phyloP scores from a whole-genome alignment of 2,797 vertebrate species.

The Phylloscopus collybita region DNA sequence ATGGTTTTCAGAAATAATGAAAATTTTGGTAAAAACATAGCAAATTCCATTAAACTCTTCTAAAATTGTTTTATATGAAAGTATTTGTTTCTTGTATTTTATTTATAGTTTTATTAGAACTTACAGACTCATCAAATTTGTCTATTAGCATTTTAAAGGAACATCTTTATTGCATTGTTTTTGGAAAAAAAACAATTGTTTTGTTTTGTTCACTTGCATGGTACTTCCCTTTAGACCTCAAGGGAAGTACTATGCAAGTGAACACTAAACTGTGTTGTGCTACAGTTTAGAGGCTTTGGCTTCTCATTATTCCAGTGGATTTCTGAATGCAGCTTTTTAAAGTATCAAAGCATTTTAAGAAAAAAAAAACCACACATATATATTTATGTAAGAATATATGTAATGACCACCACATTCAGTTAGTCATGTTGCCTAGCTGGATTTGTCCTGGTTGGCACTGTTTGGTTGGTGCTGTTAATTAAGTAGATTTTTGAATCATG shows the following conservation, averaged over 20 bases:
- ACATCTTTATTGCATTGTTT: background rate
- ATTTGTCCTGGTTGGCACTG: background rate
- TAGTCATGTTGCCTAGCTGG: background rate
- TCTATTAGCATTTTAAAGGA: background rate
- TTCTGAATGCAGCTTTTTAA: background rate
- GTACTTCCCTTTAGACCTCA: background rate
- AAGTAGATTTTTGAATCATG: background rate
- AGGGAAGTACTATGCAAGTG: background rate
- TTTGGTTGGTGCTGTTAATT: background rate
- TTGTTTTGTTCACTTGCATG: background rate
- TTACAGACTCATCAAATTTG: background rate
- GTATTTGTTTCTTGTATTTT: background rate
- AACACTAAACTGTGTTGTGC: background rate
- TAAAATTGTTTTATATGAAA: background rate
- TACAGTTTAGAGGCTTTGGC: background rate
- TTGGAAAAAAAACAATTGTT: background rate
- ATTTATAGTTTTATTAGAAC: background rate
- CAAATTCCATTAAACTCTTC: background rate
- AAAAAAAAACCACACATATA: background rate
- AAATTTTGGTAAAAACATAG: background rate
- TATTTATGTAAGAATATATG: background rate
- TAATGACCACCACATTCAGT: background rate
- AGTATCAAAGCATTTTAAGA: background rate
- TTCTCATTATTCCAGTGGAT: background rate
- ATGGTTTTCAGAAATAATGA: background rate